Base-by-base conservation (phyloP, 2,113 vertebrate species). In the Oophaga pumilio region DNA sequence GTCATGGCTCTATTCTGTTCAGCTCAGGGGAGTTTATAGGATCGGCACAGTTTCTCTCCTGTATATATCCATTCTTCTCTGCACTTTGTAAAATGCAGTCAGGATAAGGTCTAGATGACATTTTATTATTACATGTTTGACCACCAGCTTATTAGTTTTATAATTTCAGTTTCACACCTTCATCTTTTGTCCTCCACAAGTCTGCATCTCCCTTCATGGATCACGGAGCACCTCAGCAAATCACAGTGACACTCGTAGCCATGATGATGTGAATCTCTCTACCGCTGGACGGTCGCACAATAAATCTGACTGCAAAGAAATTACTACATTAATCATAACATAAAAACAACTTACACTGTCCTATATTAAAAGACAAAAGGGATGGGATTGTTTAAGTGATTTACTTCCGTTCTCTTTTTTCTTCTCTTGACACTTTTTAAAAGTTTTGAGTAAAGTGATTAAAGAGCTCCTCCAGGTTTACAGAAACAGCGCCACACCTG, bases 171-270 rank as follows among this genome's bases (percentile, higher is more conserved):
- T 69, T 22, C 22, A 50, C 17, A 17, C 69, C 17, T 33, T 73
- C 15, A 33, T 73, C 69, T 49, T 71, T 2, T 20, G 69, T 73
- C 28, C 74, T 53, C 6, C 49, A 4, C 43, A 13, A 7, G 49
- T 53, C 49, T 76, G 20, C 73, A 76, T 76, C 49, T 76, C 20
- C 49, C 49, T 76, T 76, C 74, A 76, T 56, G 76, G 76, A 14
- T 77, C 76, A 24, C 50, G 2, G 76, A 77, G 50, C 76, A 53
- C 22, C 3, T 1, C 22, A 56, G 22, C 49, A 77, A 50, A 74
- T 74, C 71, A 49, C 71, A 74, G 5, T 22, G 17, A 74, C 68
- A 71, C 33, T 7, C 13, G 69, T 22, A 56, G 13, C n/a, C n/a
- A 15, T 7, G 22, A 77, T 24, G 50, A 53, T 77, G n/a, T 77